Conservation (phyloP, 2,888 invertebrate species). For the Lasius platythorax region DNA sequence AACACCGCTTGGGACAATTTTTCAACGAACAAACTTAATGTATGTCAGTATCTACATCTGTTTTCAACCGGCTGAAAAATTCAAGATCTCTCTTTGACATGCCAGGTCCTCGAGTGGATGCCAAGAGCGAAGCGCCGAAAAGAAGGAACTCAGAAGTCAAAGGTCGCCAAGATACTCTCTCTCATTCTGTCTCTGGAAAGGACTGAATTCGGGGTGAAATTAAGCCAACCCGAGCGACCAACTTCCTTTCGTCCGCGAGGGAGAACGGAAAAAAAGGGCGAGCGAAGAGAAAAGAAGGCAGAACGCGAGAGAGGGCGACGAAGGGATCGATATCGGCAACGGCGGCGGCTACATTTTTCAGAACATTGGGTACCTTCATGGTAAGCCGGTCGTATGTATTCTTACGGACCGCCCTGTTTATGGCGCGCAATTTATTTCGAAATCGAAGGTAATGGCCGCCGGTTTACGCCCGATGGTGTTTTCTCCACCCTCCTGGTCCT, state of each 20-base stretch:
- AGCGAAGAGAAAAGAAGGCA: constrained; percentile 45
- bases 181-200: constrained; percentile 55
- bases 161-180: constrained; percentile 60
- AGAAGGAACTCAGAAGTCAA: constrained; percentile 58
- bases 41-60: constrained; percentile 45
- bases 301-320: constrained; percentile 40
- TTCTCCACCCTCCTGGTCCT: constrained; percentile 35
- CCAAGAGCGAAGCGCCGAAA: constrained; percentile 50
- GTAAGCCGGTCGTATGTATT: constrained; percentile 85
- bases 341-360: constrained; percentile 78
- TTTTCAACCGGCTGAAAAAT: constrained; percentile 57
- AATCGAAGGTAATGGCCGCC: constrained; percentile 85
- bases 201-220: constrained; percentile 69
- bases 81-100: constrained; percentile 68
- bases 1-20: constrained; percentile 61
- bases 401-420: constrained; percentile 85
- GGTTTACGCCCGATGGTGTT: constrained; percentile 80
- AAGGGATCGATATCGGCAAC: constrained; percentile 77
- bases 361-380: constrained; percentile 79
- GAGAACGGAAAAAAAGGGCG: constrained; percentile 35
- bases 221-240: constrained; percentile 64
- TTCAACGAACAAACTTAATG: constrained; percentile 59
- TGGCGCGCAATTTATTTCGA: constrained; percentile 85
- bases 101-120: constrained; percentile 64
- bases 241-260: constrained; percentile 51